Conservation (phyloP, 2,797 vertebrate genomes). For the Falco naumanni region DNA sequence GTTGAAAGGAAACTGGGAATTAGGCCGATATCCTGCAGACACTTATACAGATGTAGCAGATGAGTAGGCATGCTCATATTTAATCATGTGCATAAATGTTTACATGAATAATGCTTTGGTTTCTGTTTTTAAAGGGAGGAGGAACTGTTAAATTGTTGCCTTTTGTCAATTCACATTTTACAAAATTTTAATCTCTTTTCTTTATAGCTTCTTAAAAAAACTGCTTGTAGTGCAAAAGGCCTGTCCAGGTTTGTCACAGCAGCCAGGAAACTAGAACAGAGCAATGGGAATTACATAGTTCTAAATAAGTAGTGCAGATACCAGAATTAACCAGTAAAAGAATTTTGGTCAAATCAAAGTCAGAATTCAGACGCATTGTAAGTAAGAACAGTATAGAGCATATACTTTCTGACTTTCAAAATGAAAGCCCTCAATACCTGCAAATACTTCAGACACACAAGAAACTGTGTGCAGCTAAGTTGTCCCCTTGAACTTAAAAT, state of each 20-base stretch:
- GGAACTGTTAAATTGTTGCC: not conserved
- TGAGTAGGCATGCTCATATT: not conserved
- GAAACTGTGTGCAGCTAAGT: not conserved
- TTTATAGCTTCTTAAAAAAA: not conserved
- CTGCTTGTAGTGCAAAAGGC: not conserved
- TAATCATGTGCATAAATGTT: constrained; percentile 7
- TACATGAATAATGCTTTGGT: not conserved
- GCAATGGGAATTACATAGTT: not conserved
- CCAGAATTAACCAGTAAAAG: not conserved
- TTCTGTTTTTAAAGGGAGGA: not conserved
- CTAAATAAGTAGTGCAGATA: not conserved
- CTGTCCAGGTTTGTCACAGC: not conserved
- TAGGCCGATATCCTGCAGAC: constrained; percentile 10
- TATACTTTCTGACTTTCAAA: not conserved
- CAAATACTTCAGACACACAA: not conserved
- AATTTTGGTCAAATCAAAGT: not conserved
- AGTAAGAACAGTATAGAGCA: not conserved
- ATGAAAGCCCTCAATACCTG: not conserved
- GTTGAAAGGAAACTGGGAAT: constrained; percentile 15
- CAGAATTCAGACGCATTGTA: not conserved
- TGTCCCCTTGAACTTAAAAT: not conserved
- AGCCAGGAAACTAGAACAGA: not conserved
- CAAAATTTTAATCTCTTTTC: not conserved
- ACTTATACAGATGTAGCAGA: constrained; percentile 2
- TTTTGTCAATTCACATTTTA: not conserved